These are phyloP conservation scores for Homarus americanus DNA, from an alignment of 1,140 invertebrate genomes.

Conservation along the genomic window DNA sequence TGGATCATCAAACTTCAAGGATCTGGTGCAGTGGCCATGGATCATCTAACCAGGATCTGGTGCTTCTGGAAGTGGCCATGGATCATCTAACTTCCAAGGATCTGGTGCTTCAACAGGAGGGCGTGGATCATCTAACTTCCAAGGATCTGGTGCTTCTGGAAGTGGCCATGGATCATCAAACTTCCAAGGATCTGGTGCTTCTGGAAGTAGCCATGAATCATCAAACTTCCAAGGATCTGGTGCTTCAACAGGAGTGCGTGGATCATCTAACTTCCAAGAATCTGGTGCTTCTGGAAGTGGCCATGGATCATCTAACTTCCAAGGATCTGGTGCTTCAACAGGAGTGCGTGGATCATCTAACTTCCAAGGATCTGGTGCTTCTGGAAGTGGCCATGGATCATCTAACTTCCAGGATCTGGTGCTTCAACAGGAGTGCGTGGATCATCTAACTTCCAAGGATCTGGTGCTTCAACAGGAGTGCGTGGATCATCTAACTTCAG, in stretches of 20 bases:
- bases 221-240: too few relatives aligned
- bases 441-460: not conserved
- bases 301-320: too few relatives aligned
- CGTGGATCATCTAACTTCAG: slow-evolving; percentile 1
- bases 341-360: not conserved
- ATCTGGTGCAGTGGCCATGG: not conserved
- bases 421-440: not conserved
- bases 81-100: not conserved
- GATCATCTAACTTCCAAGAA: too few relatives aligned
- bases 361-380: not conserved
- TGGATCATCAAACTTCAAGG: not conserved
- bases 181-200: not conserved
- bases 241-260: too few relatives aligned
- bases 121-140: not conserved
- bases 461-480: not conserved
- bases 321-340: too few relatives aligned
- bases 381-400: not conserved
- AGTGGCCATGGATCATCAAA: not conserved
- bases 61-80: not conserved
- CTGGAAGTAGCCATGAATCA: not conserved
- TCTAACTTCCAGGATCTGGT: not conserved
- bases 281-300: too few relatives aligned
- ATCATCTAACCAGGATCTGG: slow-evolving; percentile 10
- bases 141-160: not conserved
- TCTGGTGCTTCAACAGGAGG: not conserved